A percentile compares a stretch with the other conserved stretches of the same genome.
Conservation (phyloP, 1,140 invertebrate genomes). For the Coptotermes formosanus region DNA sequence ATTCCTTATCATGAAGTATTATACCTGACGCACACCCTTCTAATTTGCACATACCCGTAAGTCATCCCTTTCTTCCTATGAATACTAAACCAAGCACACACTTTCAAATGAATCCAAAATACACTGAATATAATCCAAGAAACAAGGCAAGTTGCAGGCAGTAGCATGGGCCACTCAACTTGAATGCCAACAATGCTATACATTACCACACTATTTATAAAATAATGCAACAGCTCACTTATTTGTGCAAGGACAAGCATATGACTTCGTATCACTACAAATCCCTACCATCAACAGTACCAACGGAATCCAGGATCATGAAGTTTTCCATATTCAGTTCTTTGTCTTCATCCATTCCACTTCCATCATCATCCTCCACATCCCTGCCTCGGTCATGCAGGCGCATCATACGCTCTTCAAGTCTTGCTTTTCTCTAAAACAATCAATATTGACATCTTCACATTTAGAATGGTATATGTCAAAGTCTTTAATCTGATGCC, state of each 20-base stretch:
- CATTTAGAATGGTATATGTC: too few relatives aligned
- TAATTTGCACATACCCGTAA: too few relatives aligned
- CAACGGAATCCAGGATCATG: conserved; percentile 78
- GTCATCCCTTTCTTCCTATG: too few relatives aligned
- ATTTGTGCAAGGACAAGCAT: too few relatives aligned
- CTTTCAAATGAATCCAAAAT: background rate
- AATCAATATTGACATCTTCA: too few relatives aligned
- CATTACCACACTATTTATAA: too few relatives aligned
- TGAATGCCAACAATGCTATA: background rate
- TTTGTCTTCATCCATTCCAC: conserved; percentile 61
- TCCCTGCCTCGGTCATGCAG: conserved; percentile 44
- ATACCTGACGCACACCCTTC: too few relatives aligned
- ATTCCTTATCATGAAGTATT: too few relatives aligned
- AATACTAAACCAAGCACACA: background rate
- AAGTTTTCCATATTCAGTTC: conserved; percentile 79
- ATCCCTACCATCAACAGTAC: conserved; percentile 70
- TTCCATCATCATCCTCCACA: conserved; percentile 40
- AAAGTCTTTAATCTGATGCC: too few relatives aligned
- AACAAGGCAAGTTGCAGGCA: background rate
- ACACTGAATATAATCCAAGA: too few relatives aligned
- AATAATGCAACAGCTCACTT: too few relatives aligned
- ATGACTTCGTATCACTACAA: too few relatives aligned
- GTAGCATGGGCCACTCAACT: background rate
- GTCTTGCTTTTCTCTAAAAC: conserved; percentile 57
- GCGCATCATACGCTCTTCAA: conserved; percentile 45